Evolutionary conservation across 2,113 vertebrate species (phyloP), one percentile per base, ranked within the genome.

Genomic region (Scomber colias): DNA sequence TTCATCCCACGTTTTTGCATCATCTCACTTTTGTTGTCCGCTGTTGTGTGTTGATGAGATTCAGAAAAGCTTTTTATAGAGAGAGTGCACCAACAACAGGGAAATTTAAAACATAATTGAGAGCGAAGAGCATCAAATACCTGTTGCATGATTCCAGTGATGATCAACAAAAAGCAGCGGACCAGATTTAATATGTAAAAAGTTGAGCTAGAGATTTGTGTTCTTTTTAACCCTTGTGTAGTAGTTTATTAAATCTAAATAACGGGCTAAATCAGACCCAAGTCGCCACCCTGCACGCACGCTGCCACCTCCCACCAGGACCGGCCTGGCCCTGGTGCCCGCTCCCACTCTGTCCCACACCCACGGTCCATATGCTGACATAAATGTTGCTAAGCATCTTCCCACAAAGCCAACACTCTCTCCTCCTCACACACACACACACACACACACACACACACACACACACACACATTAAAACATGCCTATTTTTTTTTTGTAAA

Each of bases 281-380:
- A 78, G 72, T 80, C 61, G 13, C 75, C 67, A 64, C 56, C 71
- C 55, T 55, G 46, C 16, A 51, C 64, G 12, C 46, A 53, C 57
- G 31, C 8, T 11, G 7, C 21, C 73, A 81, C 86, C 84, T 79
- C 86, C 86, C 79, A 83, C 91, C 50, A 69, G 27, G 66, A 77
- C 74, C 79, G 3, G 60, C 63, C 76, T 87, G 89, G 86, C 71
- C 83, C 71, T 24, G 69, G 35, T 82, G 44, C 51, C 60, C 12
- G 12, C 61, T 83, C 74, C 65, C 80, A 79, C 53, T 24, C 75
- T 49, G 70, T 77, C 40, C 79, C 63, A 67, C 88, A 60, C 88
- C 88, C 89, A 91, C 88, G 83, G 64, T 56, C 75, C 85, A 31
- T 86, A 90, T 92, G 91, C 72, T 88, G 71, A 57, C 50, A 11